Evolutionary conservation across 2,888 invertebrate species (phyloP), one percentile per base, ranked within the genome.

Genomic region (Hedya salicella): DNA sequence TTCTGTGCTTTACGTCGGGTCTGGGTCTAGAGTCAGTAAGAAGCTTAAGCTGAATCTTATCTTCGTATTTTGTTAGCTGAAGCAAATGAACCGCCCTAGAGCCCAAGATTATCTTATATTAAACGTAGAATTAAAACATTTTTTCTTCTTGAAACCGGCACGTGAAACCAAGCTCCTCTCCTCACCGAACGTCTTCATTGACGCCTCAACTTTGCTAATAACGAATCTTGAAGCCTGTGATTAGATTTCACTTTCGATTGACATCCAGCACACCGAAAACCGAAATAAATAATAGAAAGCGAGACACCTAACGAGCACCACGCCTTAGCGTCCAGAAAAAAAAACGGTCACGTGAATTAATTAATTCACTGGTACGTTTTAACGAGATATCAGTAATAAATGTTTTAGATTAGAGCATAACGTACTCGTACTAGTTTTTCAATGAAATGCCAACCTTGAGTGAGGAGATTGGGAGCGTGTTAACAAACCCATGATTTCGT

Each of bases 201-300:
- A 36, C 21, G 52, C 52, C 39, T 46, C 30, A 17, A 59, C 52
- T 53, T 56, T 21, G 39, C 52, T 40, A 53, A 48, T 60, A 48
- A 62, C 32, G 44, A 62, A 19, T 32, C 17, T 32, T 59, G 64
- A 65, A 65, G 16, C 21, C 42, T 42, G 19, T 67, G 42, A 67
- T 67, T 56, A 50, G 14, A 46, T 68, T 64, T 64, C 59, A 60
- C 68, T 64, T 64, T 68, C 50, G 25, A 54, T 46, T 42, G 21
- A 5, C 61, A 54, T 66, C 42, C 17, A 68, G 49, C 50, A 40
- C 13, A 59, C 36, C 48, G 46, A 60, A 67, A 62, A 62, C 56
- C 52, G 46, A 52, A 57, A 67, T 17, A 56, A 68, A 63, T 62
- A 63, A 60, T 52, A 68, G 68, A 68, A 68, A 68, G 68, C 39